Base-by-base conservation (phyloP, 2,888 invertebrate genomes). In the Pheosia tremula region DNA sequence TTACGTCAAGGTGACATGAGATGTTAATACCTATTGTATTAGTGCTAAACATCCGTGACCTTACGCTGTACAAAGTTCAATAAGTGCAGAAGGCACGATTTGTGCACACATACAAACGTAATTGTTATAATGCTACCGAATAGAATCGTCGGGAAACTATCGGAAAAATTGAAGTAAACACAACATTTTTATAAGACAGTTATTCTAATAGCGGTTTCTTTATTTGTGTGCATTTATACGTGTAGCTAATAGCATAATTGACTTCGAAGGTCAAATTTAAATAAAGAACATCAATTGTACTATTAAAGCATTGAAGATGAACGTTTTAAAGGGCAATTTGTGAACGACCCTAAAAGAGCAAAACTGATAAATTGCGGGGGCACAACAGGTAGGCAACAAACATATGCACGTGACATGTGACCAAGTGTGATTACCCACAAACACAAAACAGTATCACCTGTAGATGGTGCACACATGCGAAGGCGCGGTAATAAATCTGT, bases 1-100 rank as follows among this genome's bases (percentile, higher is more conserved):
- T 85, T 89, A 87, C 89, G 87, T 89, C 93, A 93, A 93, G 93
- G 92, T 91, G 93, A 93, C 90, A 91, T 80, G 86, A 85, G 87
- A 88, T 89, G 90, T 88, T 91, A 91, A 91, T 89, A 84, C 79
- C 87, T 89, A 90, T 90, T 90, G 89, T 91, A 84, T 88, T 86
- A 86, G 89, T 85, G 89, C 89, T 92, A 91, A 91, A 89, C 85
- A 91, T 82, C 87, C 89, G 84, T 91, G 91, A 93, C 93, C 93
- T 93, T 90, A 92, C 78, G 74, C 74, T 77, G 90, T 87, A 89
- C 91, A 91, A 89, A 93, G 92, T 93, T 92, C 92, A 91, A 81
- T 84, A 80, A 87, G 83, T 87, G 85, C 86, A 88, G 81, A 85
- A 84, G 84, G 80, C 83, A 85, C 83, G 86, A 87, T 81, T 75